phyloP scores from a whole-genome alignment of 2,888 invertebrate species.

The Deilephila elpenor region DNA sequence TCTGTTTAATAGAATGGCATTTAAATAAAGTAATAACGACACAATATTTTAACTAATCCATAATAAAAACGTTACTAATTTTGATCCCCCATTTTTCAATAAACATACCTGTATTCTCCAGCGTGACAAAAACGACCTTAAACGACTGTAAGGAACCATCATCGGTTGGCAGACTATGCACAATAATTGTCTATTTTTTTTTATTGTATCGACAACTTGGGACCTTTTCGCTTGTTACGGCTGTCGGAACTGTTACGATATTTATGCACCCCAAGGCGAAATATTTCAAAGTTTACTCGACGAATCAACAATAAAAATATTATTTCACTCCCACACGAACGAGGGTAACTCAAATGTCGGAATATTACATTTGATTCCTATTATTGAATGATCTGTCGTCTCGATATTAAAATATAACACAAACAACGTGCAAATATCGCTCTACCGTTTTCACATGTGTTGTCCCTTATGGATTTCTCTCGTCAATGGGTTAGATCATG shows the following conservation, averaged over 20 bases:
- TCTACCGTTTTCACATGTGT: background rate
- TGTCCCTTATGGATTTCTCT: background rate
- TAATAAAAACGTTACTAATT: too few relatives aligned
- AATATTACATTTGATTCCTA: conserved; percentile 34
- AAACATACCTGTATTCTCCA: too few relatives aligned
- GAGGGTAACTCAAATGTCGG: conserved; percentile 48
- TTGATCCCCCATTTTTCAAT: too few relatives aligned
- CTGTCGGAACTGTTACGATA: conserved; percentile 42
- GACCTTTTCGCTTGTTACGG: conserved; percentile 5
- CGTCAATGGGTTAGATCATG: too few relatives aligned
- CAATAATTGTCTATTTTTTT: background rate
- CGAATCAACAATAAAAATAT: conserved; percentile 44
- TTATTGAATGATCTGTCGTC: conserved; percentile 14
- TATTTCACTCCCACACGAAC: background rate
- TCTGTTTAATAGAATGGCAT: too few relatives aligned
- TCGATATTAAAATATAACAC: conserved; percentile 4
- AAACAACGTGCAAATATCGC: background rate
- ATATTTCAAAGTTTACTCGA: conserved; percentile 62
- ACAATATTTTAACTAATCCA: too few relatives aligned
- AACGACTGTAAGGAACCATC: background rate
- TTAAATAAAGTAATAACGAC: too few relatives aligned
- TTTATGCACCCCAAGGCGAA: conserved; percentile 62
- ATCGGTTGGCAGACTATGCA: background rate
- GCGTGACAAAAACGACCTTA: too few relatives aligned
- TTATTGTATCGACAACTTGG: conserved; percentile 17